Conservation (phyloP, 2,113 vertebrate species). For the Trachemys scripta region DNA sequence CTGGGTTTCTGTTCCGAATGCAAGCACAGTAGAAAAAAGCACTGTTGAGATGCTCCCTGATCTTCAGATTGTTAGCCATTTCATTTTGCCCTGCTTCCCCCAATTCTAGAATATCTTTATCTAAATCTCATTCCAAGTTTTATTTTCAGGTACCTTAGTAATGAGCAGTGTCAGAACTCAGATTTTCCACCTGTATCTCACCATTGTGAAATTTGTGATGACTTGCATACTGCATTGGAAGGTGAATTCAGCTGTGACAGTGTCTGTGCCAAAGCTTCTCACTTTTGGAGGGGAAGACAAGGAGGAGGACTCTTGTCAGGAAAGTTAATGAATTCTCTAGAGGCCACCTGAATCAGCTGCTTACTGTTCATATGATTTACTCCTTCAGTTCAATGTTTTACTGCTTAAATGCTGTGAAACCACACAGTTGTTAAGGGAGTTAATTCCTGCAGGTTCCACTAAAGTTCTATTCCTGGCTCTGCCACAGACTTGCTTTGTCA, state of each 20-base stretch:
- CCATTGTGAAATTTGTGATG: background rate
- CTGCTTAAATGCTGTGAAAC: background rate
- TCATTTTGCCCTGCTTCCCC: accelerated
- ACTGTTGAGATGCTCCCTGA: background rate
- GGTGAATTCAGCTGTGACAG: background rate
- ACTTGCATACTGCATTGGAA: background rate
- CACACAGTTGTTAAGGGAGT: background rate
- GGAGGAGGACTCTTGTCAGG: too few species aligned
- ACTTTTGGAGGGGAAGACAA: background rate
- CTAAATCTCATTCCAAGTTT: background rate
- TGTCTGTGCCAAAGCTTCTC: background rate
- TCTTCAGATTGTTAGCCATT: background rate
- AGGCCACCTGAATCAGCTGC: background rate
- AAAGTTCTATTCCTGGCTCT: background rate
- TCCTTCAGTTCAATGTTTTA: background rate
- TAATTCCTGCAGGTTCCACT: too few species aligned
- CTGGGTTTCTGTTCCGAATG: background rate
- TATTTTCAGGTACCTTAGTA: background rate
- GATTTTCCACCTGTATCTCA: background rate
- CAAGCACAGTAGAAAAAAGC: background rate
- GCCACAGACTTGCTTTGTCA: too few species aligned
- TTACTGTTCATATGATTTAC: background rate
- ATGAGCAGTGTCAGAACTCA: background rate
- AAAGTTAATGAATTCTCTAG: background rate
- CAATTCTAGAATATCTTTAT: background rate